A percentile compares a stretch with the other conserved stretches of the same genome.
These are phyloP conservation scores for Centroberyx gerrardi DNA, from an alignment of 2,797 vertebrate species.

Conservation along the genomic window DNA sequence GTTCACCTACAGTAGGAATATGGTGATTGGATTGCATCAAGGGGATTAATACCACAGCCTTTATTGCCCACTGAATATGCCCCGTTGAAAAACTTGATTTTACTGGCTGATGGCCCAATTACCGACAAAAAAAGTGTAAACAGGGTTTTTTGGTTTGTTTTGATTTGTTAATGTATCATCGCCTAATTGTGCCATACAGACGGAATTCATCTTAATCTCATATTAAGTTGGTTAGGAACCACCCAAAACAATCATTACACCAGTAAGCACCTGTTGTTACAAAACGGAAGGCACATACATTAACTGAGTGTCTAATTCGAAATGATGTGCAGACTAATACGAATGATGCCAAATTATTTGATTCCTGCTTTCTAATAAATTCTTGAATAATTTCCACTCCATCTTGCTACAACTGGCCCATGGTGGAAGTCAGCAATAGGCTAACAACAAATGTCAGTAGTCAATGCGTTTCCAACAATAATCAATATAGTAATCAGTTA, in stretches of 20 bases:
- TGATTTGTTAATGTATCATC: neutral
- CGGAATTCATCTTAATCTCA: too few species aligned
- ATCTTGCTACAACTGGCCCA: neutral
- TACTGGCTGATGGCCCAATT: neutral
- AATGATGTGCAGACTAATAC: neutral
- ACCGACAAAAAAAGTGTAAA: neutral
- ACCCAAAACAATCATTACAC: too few species aligned
- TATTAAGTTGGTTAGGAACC: too few species aligned
- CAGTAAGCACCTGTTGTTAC: too few species aligned
- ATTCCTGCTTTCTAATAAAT: neutral
- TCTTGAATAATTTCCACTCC: neutral
- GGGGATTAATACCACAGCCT: neutral
- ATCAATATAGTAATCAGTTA: conserved; percentile 4
- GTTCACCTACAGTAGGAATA: neutral
- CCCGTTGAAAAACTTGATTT: neutral
- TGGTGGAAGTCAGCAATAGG: neutral
- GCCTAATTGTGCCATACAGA: too few species aligned
- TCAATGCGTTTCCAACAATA: neutral
- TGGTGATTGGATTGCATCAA: neutral
- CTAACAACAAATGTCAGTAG: neutral
- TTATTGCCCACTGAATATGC: neutral
- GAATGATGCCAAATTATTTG: neutral
- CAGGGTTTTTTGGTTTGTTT: neutral
- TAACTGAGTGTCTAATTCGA: neutral
- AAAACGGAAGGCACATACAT: too few species aligned